A percentile compares a stretch with the other conserved stretches of the same genome.
These are phyloP conservation scores for Acanthis flammea DNA, from an alignment of 2,797 vertebrate genomes.

Conservation along the genomic window DNA sequence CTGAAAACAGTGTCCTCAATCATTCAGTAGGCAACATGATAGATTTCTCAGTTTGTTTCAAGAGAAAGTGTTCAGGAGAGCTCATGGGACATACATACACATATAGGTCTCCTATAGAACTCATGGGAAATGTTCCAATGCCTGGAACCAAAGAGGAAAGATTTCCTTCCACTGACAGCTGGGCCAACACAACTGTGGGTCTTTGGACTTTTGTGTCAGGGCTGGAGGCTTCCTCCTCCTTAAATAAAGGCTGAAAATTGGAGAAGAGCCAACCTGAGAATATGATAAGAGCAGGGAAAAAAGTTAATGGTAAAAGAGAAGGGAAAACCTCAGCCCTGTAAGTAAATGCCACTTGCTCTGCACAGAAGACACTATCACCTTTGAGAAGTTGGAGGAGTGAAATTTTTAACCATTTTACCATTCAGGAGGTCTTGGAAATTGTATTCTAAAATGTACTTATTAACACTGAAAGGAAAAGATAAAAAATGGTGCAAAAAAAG, in stretches of 20 bases:
- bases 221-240: not conserved
- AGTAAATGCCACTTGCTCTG: not conserved
- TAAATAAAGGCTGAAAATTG: not conserved
- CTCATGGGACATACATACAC: not conserved
- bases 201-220: not conserved
- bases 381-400: not conserved
- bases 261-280: not conserved
- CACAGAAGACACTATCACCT: not conserved
- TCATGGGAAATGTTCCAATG: not conserved
- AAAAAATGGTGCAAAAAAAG: not conserved
- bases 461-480: not conserved
- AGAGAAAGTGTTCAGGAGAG: not conserved
- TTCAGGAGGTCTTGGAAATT: not conserved
- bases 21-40: not conserved
- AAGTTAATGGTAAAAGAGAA: not conserved
- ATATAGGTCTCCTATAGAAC: accelerated
- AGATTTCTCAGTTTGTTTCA: not conserved
- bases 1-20: not conserved
- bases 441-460: not conserved
- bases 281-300: not conserved
- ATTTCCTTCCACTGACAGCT: not conserved
- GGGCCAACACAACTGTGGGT: not conserved
- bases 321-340: not conserved
- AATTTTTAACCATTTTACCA: constrained; percentile 7
- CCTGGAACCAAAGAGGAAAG: not conserved